Conservation (phyloP, 2,113 vertebrate species). For the Atrichornis clamosus region DNA sequence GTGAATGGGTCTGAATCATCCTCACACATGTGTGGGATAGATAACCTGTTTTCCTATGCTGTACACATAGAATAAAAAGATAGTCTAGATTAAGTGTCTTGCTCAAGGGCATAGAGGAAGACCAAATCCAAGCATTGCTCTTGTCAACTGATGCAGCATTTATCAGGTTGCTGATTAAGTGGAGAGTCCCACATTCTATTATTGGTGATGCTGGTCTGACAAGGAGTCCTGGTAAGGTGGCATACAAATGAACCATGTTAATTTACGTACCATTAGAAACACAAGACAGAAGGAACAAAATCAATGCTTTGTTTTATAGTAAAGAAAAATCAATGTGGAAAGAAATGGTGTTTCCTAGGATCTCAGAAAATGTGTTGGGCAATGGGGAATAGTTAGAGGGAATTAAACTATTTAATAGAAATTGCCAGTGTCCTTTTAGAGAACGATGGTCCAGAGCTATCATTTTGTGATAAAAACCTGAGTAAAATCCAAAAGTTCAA, state of each 20-base stretch:
- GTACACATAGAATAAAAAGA: background rate
- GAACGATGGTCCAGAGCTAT: background rate
- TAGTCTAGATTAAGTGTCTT: background rate
- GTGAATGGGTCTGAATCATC: background rate
- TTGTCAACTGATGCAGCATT: background rate
- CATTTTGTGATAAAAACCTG: background rate
- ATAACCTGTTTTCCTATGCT: background rate
- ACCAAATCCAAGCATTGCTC: background rate
- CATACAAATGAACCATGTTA: constrained; percentile 51
- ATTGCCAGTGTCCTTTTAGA: background rate
- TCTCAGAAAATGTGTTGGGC: constrained; percentile 11
- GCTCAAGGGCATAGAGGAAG: background rate
- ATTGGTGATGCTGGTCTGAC: constrained; percentile 30
- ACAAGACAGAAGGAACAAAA: constrained; percentile 47
- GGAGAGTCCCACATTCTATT: background rate
- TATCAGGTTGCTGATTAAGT: constrained; percentile 37
- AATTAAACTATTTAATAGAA: constrained; percentile 53
- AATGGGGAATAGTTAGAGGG: constrained; percentile 15
- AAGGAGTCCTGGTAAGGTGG: constrained; percentile 33
- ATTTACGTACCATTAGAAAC: constrained; percentile 47
- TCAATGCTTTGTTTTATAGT: constrained; percentile 58
- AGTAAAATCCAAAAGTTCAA: background rate
- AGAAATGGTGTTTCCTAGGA: constrained; percentile 42
- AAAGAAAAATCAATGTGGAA: constrained; percentile 59
- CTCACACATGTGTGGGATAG: background rate